These are phyloP conservation scores for human (Homo sapiens) DNA, from an alignment of 2,113 vertebrate genomes.

Conservation along the genomic window GRCh38 chr4:103981501-103982000, in stretches of 20 bases:
- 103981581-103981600: background rate
- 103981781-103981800: background rate
- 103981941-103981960: no score
- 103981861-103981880: background rate
- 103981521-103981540: background rate
- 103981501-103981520: background rate
- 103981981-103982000: background rate
- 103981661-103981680: background rate
- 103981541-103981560: background rate
- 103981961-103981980: background rate
- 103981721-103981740: background rate
- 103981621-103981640: background rate
- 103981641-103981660: background rate
- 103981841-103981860: background rate
- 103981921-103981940: background rate
- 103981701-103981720: background rate
- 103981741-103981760: background rate
- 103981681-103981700: background rate
- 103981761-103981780: background rate
- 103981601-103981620: background rate
- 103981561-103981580: background rate
- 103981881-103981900: background rate
- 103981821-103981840: background rate
- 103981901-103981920: background rate
- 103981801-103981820: background rate